Conservation (phyloP, 2,113 vertebrate genomes). For the Lasiurus borealis region DNA sequence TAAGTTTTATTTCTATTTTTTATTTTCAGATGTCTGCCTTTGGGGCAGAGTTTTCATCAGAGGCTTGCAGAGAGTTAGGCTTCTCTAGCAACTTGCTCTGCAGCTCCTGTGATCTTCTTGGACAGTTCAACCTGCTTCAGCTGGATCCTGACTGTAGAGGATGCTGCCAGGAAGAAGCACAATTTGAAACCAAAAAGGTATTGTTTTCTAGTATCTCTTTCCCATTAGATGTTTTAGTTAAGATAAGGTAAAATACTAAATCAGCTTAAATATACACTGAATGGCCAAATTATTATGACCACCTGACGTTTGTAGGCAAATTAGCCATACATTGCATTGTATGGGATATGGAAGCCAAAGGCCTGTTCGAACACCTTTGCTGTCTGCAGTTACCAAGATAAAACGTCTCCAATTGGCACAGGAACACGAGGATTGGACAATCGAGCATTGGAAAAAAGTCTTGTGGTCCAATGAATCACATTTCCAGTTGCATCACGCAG, state of each 20-base stretch:
- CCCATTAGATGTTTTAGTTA: conserved; percentile 14
- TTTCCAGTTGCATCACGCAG: no score
- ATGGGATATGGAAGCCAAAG: no score
- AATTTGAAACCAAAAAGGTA: conserved; percentile 96
- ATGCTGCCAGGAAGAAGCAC: conserved; percentile 98
- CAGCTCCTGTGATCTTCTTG: conserved; percentile 96
- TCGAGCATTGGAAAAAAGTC: no score
- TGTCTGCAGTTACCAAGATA: no score
- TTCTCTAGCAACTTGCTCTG: conserved; percentile 99
- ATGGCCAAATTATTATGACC: no score
- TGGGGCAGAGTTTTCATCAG: conserved; percentile 93
- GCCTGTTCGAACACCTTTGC: no score
- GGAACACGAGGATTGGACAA: no score
- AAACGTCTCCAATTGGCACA: no score
- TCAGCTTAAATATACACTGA: background rate
- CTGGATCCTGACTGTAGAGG: conserved; percentile 93
- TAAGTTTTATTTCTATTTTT: background rate
- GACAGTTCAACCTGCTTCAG: conserved; percentile 93
- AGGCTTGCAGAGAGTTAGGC: conserved; percentile 96
- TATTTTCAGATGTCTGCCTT: conserved; percentile 89
- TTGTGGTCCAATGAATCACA: no score
- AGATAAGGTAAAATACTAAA: background rate
- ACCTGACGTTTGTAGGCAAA: no score
- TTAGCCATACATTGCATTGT: no score
- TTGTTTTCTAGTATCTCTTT: conserved; percentile 49